Percentiles rank a stretch among this genome's conserved stretches.
Conservation (phyloP, 1,140 invertebrate genomes). For the Laupala kohalensis region DNA sequence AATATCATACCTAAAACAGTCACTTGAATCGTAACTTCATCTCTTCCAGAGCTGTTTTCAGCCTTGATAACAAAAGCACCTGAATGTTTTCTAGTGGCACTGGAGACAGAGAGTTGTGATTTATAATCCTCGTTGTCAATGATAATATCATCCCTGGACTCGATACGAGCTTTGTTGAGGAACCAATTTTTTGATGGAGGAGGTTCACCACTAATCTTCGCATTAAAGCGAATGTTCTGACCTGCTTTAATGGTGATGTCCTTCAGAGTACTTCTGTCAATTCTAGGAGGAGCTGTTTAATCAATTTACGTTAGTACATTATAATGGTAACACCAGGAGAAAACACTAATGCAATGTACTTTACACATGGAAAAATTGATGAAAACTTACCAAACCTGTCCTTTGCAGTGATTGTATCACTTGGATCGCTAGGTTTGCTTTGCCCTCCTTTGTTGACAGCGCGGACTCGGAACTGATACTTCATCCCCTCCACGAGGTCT, state of each 20-base stretch:
- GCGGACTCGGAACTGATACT: constrained; percentile 92
- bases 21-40: constrained; percentile 80
- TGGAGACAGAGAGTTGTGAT: constrained; percentile 63
- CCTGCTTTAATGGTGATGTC: constrained; percentile 79
- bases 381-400: constrained; percentile 64
- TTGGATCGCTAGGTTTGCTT: constrained; percentile 77
- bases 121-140: constrained; percentile 76
- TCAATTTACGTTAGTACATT: background rate
- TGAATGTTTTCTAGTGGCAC: constrained; percentile 64
- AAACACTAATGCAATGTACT: no score
- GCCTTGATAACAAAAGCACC: constrained; percentile 78
- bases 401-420: constrained; percentile 69
- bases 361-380: no score
- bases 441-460: constrained; percentile 90
- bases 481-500: constrained; percentile 85
- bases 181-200: constrained; percentile 75
- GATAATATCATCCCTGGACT: constrained; percentile 47
- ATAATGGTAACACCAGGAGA: background rate
- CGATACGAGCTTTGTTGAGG: constrained; percentile 63
- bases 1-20: constrained; percentile 49
- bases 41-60: constrained; percentile 80
- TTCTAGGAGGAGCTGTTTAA: constrained; percentile 63
- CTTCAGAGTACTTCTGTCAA: constrained; percentile 77
- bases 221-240: constrained; percentile 68
- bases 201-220: constrained; percentile 82